phyloP scores from a whole-genome alignment of 1,140 invertebrate genomes.

The Chironomus tepperi region DNA sequence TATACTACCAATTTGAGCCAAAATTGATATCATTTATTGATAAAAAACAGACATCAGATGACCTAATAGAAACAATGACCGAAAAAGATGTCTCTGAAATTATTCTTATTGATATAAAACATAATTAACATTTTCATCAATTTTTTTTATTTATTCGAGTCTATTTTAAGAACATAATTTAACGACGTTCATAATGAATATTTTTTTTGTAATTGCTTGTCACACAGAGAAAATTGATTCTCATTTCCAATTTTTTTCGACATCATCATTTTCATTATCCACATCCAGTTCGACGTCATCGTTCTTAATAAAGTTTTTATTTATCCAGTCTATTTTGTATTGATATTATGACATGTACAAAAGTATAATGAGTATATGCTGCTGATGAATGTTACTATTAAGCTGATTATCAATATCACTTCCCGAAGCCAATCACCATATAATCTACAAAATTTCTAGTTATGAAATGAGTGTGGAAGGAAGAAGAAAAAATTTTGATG shows the following conservation, averaged over 20 bases:
- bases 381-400: background rate
- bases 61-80: no score
- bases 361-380: slow-evolving; percentile 22
- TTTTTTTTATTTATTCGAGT: no score
- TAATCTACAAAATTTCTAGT: slow-evolving; percentile 17
- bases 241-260: background rate
- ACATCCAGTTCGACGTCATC: background rate
- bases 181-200: no score
- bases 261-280: no score
- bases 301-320: slow-evolving; percentile 28
- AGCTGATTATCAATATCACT: slow-evolving; percentile 5
- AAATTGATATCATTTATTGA: no score
- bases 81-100: no score
- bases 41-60: no score
- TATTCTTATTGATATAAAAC: no score
- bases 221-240: slow-evolving; percentile 3
- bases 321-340: slow-evolving; percentile 29
- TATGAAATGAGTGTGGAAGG: background rate
- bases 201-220: no score
- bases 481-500: background rate
- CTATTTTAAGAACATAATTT: no score
- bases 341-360: background rate
- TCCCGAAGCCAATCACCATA: background rate
- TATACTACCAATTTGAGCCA: no score
- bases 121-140: no score